Conservation (phyloP, 1,140 invertebrate genomes). For the Parapsyche elsis region DNA sequence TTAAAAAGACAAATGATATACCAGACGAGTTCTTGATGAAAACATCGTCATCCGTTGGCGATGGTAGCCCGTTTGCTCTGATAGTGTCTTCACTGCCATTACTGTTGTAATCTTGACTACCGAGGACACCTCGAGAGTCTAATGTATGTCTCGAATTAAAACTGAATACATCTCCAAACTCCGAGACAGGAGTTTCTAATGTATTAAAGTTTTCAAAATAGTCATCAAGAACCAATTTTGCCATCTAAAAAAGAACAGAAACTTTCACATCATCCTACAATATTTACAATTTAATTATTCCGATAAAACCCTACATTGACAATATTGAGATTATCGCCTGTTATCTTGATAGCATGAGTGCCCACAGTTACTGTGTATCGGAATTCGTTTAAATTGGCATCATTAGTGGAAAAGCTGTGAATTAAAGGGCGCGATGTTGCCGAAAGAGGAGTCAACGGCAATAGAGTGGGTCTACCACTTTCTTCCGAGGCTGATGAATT, state of each 20-base stretch:
- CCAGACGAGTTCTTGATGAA: constrained; percentile 51
- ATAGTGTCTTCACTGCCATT: constrained; percentile 48
- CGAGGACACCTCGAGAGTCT: constrained; percentile 38
- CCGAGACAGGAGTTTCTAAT: constrained; percentile 56
- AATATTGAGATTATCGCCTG: constrained; percentile 83
- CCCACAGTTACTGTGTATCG: constrained; percentile 87
- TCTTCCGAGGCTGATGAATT: constrained; percentile 83
- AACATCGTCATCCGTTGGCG: constrained; percentile 52
- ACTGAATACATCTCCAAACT: constrained; percentile 66
- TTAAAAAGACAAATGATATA: background rate
- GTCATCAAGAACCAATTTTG: constrained; percentile 86
- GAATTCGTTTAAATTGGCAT: constrained; percentile 85
- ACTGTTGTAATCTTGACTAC: constrained; percentile 37
- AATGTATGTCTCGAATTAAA: constrained; percentile 63
- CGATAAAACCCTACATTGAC: constrained; percentile 74
- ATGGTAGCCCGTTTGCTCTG: constrained; percentile 48
- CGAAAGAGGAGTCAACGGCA: constrained; percentile 66
- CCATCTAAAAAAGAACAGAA: constrained; percentile 70
- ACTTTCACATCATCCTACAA: background rate
- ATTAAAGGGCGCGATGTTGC: constrained; percentile 71
- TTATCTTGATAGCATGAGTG: constrained; percentile 81
- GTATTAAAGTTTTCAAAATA: constrained; percentile 70
- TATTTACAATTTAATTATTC: constrained; percentile 25
- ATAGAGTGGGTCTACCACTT: constrained; percentile 59
- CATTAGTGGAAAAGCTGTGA: constrained; percentile 85